Evolutionary conservation across 2,888 invertebrate genomes (phyloP), one percentile per base, ranked within the genome.

Genomic region (Tricholauxania praeusta): DNA sequence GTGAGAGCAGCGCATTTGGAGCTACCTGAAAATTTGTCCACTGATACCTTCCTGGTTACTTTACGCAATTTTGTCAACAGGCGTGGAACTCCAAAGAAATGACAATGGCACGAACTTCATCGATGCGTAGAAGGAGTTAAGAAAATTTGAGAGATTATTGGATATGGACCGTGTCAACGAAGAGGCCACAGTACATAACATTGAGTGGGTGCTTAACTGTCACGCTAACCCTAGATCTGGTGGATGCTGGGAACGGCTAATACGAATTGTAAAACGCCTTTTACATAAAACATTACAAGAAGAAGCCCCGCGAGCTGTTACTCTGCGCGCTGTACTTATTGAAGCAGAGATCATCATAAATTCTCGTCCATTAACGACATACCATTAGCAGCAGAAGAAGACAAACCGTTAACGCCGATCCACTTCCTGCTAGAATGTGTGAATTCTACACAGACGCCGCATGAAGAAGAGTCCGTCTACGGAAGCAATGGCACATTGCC

Each of bases 211-310:
- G 12, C 74, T 74, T 22, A 76, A 72, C 28, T 28, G 28, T 4
- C 28, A 0, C 28, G 71, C 22, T 8, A 77, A 77, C 14, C 77
- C 77, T 0, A 72, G 70, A 49, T 77, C 79, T 70, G 80, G 77
- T 10, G 80, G 80, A 1, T 73, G 77, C 47, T 80, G 80, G 80
- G 76, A 77, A 60, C 64, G 74, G 4, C 55, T 77, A 3, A 70
- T 76, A 1, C 19, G 47, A n/a, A 71, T 69, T 12, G 55, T 78
- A 7, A 76, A 76, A 15, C 60, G 49, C 10, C 48, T 76, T 14
- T 47, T 75, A 2, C 19, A 53, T 15, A 68, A 65, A 62, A 71
- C 72, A 1, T 60, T 77, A 19, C 62, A 71, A 1, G 71, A 72
- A 22, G 72, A 69, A 52, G 48, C 74, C 0, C 75, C 76, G 3